Evolutionary conservation across 2,888 invertebrate species (phyloP).

Genomic region (Lycia hirtaria): DNA sequence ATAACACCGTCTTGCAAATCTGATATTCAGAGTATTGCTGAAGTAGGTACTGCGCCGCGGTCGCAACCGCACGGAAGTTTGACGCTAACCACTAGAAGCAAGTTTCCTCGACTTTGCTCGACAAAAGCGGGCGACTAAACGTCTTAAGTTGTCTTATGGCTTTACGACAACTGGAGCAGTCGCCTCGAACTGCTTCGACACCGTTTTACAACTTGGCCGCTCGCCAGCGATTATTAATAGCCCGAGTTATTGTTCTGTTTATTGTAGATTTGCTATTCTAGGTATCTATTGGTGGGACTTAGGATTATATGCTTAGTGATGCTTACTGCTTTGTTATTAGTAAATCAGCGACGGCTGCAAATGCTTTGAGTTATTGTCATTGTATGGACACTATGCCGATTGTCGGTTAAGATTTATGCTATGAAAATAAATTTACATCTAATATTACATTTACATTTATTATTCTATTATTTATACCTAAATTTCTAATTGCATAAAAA

Average conservation of each 20-base stretch:
- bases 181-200: slow-evolving; percentile 54
- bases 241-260: slow-evolving; percentile 54
- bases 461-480: too few relatives aligned
- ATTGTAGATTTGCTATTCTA: slow-evolving; percentile 43
- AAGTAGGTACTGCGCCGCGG: slow-evolving; percentile 15
- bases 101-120: slow-evolving; percentile 39
- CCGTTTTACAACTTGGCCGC: slow-evolving; percentile 61
- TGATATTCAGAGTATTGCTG: too few relatives aligned
- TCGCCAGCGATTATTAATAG: slow-evolving; percentile 66
- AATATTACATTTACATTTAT: too few relatives aligned
- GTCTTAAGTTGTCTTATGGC: slow-evolving; percentile 62
- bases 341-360: too few relatives aligned
- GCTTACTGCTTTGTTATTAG: background rate
- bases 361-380: too few relatives aligned
- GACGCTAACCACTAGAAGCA: slow-evolving; percentile 35
- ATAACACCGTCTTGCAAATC: too few relatives aligned
- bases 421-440: too few relatives aligned
- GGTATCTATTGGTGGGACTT: slow-evolving; percentile 5
- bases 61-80: slow-evolving; percentile 37
- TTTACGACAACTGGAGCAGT: slow-evolving; percentile 58
- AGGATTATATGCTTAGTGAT: background rate
- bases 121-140: slow-evolving; percentile 48
- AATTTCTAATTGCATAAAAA: too few relatives aligned
- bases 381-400: too few relatives aligned
- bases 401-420: too few relatives aligned